These are phyloP conservation scores for Lasiommata megera DNA, from an alignment of 2,888 invertebrate species.

Conservation along the genomic window DNA sequence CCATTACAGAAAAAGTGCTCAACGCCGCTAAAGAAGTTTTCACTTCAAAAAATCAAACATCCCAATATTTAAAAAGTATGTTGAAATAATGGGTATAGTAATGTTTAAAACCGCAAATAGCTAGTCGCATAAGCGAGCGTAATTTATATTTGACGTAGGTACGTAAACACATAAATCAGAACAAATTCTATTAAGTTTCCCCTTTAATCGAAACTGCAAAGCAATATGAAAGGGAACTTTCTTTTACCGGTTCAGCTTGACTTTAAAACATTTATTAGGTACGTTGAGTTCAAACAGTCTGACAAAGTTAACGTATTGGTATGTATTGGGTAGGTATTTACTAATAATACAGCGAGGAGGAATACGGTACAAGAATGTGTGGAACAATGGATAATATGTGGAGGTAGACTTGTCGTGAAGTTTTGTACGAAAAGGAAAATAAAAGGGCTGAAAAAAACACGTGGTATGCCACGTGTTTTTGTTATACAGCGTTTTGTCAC, in stretches of 20 bases:
- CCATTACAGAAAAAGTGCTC: no score
- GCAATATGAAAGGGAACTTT: constrained; percentile 13
- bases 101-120: no score
- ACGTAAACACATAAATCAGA: constrained; percentile 4
- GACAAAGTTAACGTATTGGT: constrained; percentile 1
- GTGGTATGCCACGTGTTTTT: no score
- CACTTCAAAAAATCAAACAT: no score
- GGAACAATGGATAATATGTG: no score
- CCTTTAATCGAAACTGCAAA: constrained; percentile 8
- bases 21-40: no score
- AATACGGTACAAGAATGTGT: not conserved
- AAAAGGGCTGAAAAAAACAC: no score
- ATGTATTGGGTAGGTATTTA: not conserved
- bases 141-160: not conserved
- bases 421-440: no score
- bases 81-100: no score
- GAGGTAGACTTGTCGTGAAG: no score
- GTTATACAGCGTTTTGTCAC: no score
- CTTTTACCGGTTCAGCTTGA: constrained; percentile 10
- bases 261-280: constrained; percentile 13
- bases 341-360: not conserved
- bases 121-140: not conserved
- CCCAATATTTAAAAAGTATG: no score
- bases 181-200: constrained; percentile 5
- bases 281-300: not conserved